A percentile compares a stretch with the other conserved stretches of the same genome.
Evolutionary conservation across 2,888 invertebrate genomes (phyloP).

Genomic region (Balanococcus diminutus): DNA sequence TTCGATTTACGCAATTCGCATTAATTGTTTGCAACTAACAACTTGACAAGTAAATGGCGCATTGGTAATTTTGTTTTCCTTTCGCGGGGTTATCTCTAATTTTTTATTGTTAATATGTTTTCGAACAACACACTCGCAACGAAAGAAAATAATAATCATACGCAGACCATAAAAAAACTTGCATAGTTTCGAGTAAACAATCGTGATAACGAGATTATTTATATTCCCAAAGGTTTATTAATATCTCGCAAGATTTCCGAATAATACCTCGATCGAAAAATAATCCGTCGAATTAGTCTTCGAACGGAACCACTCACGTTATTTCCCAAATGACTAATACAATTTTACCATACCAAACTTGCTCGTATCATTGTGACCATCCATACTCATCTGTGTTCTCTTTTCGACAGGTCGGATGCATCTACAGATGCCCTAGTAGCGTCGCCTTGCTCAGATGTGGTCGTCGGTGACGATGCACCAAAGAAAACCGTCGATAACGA

Average conservation of each 20-base stretch:
- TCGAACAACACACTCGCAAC: neutral
- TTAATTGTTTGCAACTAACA: neutral
- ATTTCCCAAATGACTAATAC: neutral
- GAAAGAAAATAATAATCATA: neutral
- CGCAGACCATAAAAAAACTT: neutral
- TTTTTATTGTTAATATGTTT: neutral
- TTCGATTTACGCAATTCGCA: conserved; percentile 7
- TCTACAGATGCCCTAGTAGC: conserved; percentile 33
- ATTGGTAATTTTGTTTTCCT: neutral
- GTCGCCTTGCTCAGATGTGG: conserved; percentile 48
- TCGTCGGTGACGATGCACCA: conserved; percentile 28
- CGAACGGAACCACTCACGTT: neutral
- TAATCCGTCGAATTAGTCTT: neutral
- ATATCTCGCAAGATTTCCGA: neutral
- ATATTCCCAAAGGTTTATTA: neutral
- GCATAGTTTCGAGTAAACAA: neutral
- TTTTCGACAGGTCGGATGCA: conserved; percentile 38
- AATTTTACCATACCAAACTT: neutral
- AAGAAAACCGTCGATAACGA: conserved; percentile 23
- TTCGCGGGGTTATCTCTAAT: neutral
- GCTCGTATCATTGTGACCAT: neutral
- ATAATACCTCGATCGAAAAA: neutral
- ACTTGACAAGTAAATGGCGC: neutral
- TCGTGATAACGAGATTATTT: neutral
- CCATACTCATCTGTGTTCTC: neutral